Conservation (phyloP, 2,797 vertebrate species). For the Hydrophis major region DNA sequence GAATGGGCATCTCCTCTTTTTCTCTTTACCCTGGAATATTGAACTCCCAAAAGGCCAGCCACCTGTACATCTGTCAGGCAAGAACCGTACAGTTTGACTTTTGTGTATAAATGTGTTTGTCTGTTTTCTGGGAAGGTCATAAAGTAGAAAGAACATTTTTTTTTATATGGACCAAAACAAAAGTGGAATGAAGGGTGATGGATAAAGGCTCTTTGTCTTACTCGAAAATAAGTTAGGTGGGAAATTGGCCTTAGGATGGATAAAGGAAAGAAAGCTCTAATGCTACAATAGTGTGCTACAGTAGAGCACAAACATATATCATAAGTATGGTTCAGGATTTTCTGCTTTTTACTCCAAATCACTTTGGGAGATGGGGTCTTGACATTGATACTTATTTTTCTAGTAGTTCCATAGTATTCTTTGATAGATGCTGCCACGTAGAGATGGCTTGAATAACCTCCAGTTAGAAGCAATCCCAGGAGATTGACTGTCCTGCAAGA, state of each 20-base stretch:
- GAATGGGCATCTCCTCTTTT: neutral
- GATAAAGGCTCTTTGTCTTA: neutral
- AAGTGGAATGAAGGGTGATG: neutral
- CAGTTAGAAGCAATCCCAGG: neutral
- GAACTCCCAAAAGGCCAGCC: neutral
- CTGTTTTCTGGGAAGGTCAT: neutral
- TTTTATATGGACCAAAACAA: neutral
- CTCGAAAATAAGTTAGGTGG: neutral
- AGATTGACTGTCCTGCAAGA: neutral
- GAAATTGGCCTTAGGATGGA: neutral
- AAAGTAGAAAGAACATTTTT: neutral
- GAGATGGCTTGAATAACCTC: neutral
- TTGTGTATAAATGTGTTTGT: neutral
- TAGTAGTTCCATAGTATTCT: neutral
- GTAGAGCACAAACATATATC: too few species aligned
- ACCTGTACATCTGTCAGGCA: neutral
- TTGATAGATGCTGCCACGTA: neutral
- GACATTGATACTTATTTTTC: neutral
- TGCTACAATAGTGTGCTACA: too few species aligned
- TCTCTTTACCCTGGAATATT: neutral
- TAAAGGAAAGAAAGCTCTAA: neutral
- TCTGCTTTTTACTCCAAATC: neutral
- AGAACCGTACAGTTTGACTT: neutral
- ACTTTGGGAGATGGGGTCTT: neutral
- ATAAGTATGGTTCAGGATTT: neutral